Base-by-base conservation (phyloP, 2,113 vertebrate genomes). In the Ochotona curzoniae region DNA sequence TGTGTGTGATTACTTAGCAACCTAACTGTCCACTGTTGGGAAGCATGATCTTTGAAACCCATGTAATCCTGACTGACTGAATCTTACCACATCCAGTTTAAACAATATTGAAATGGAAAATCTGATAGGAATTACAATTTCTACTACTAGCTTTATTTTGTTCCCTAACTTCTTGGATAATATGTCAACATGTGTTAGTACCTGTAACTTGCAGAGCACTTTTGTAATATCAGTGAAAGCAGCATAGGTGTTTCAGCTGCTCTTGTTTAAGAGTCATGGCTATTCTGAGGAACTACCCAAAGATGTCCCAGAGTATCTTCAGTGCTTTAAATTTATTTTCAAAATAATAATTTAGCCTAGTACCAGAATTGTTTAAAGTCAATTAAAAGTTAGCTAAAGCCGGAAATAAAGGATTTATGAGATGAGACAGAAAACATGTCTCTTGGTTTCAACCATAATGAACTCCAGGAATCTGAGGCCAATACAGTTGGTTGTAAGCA, bases 321-420 rank as follows among this genome's bases (percentile, higher is more conserved):
- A 64, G 0, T 89, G 17, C 7, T 94, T 93, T 85, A 89, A 88
- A 92, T 7, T 89, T 7, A 17, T 88, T 91, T 95, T 81, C 57
- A n/a, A 91, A 83, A 47, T 67, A 38, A 84, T 30, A 44, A 71
- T 93, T 93, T 74, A 86, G 18, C 54, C 28, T 28, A 87, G 14
- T 84, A 69, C 38, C 69, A 83, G 75, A 80, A 80, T 60, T 76
- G 23, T 93, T 93, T 85, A 51, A 20, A 76, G 4, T 92, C 30
- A 83, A 3, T 10, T 17, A 38, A 14, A 54, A 94, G 82, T 11
- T 89, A 92, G 44, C 25, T 84, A 89, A 89, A 82, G 49, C 23
- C 28, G 87, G 49, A 35, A 95, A 83, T 80, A 76, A 90, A 86
- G 28, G 83, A 79, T 18, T 92, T 87, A 73, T 94, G 79, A 35